Base-by-base conservation (phyloP, 2,797 vertebrate species). In the Tympanoctomys barrerae region DNA sequence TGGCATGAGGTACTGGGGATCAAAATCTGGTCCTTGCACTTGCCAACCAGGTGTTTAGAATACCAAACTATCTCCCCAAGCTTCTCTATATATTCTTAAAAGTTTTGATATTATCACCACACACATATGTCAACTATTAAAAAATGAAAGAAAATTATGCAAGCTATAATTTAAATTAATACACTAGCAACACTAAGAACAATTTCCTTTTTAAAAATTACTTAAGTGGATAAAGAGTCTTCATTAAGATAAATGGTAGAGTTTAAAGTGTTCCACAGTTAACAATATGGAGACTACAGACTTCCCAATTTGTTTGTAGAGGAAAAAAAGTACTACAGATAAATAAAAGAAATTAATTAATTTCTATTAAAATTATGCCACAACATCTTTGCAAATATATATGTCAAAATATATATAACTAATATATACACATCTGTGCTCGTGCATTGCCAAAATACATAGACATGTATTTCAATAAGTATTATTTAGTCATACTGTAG, bases 101-200 rank as follows among this genome's bases (percentile, higher is more conserved):
- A 19, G 57, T 89, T 93, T 83, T 94, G 33, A 86, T 19, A 71
- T 52, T 89, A 88, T 62, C 78, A 73, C 18, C 31, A 73, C 21
- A 49, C 54, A 0, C 21, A 64, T 61, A 57, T 42, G 79, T 39
- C 54, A 90, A 70, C 14, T 33, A 66, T 46, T 71, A 14, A 90
- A 77, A 75, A 90, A 57, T 82, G n/a, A 81, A 90, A 59, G 7
- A 75, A 42, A 80, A 2, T 14, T 39, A 78, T 42, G 3, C 82
- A 96, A 90, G 26, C 33, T 70, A 2, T 2, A 16, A 6, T 84
- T 57, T 68, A 86, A 77, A 82, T 6, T 28, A 62, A 80, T 78
- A 68, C 21, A 75, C 33, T 79, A 82, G 57, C 24, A 87, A 89
- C 80, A 5, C 5, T 57, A 62, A 89, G 33, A 83, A 31, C 28